A percentile compares a stretch with the other conserved stretches of the same genome.
Conservation (phyloP, 2,113 vertebrate species). For the Narcine bancroftii region DNA sequence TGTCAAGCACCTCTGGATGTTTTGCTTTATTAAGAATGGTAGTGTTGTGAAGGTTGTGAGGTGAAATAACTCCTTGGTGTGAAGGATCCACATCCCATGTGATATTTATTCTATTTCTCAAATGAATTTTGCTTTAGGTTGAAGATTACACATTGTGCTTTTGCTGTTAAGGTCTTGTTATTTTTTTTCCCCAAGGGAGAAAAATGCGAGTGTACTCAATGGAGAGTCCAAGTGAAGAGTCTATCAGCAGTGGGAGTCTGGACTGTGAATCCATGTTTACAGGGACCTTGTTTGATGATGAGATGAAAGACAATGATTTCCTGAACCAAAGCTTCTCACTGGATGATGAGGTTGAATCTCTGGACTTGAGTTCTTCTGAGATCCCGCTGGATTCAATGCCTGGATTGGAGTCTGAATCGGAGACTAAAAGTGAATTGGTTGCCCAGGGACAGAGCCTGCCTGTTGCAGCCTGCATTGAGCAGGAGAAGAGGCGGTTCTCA, state of each 20-base stretch:
- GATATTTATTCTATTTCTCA: background rate
- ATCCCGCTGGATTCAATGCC: conserved; percentile 34
- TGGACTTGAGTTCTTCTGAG: conserved; percentile 18
- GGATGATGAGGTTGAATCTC: conserved; percentile 28
- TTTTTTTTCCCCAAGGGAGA: conserved; percentile 58
- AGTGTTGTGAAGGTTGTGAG: background rate
- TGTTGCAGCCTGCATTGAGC: conserved; percentile 47
- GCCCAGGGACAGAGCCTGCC: background rate
- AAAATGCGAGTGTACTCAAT: conserved; percentile 76
- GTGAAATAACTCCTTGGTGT: background rate
- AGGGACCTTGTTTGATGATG: conserved; percentile 60
- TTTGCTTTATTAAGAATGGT: too few relatives aligned
- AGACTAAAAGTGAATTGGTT: conserved; percentile 35
- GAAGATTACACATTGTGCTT: background rate
- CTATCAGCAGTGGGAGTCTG: conserved; percentile 51
- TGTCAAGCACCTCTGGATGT: too few relatives aligned
- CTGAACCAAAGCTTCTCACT: background rate
- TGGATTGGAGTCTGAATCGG: conserved; percentile 38
- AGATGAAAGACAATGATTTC: conserved; percentile 42
- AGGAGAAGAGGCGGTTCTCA: conserved; percentile 76
- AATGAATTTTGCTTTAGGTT: background rate
- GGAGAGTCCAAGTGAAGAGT: conserved; percentile 55
- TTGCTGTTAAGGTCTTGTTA: background rate
- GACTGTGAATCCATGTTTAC: conserved; percentile 63
- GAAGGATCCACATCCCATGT: background rate